phyloP scores from a whole-genome alignment of 2,113 vertebrate genomes.

The Coregonus clupeaformis region DNA sequence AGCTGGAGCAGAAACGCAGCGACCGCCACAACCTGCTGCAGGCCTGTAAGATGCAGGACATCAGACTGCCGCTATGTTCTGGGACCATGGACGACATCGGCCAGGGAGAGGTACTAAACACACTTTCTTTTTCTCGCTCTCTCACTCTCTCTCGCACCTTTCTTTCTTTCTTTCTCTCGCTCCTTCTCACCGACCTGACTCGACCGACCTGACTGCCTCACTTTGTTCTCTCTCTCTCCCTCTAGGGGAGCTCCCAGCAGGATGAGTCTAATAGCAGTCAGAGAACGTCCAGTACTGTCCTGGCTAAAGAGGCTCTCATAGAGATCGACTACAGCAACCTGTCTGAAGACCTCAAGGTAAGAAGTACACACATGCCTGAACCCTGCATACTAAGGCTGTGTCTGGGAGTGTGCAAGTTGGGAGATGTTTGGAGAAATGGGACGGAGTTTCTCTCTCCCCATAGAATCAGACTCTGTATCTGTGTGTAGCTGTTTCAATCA shows the following conservation, averaged over 20 bases:
- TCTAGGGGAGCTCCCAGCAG: constrained; percentile 80
- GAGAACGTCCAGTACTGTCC: constrained; percentile 84
- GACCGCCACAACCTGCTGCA: constrained; percentile 91
- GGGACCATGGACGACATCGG: constrained; percentile 95
- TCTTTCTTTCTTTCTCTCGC: not conserved
- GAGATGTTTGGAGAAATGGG: no score
- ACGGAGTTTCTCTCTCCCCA: not conserved
- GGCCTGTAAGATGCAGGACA: constrained; percentile 95
- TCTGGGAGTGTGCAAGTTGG: no score
- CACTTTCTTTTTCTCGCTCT: no score
- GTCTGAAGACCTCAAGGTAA: constrained; percentile 86
- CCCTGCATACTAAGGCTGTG: no score
- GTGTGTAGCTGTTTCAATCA: not conserved
- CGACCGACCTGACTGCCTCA: no score
- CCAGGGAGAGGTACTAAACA: constrained; percentile 83
- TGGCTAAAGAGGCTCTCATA: constrained; percentile 88
- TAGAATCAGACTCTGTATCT: not conserved
- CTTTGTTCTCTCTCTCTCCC: no score
- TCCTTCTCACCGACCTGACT: no score
- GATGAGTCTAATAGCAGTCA: constrained; percentile 85
- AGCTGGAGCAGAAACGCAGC: constrained; percentile 88
- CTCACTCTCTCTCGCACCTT: not conserved
- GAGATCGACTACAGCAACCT: constrained; percentile 90
- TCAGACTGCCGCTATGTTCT: constrained; percentile 84
- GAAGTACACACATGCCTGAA: not conserved